A percentile compares a stretch with the other conserved stretches of the same genome.
Conservation (phyloP, 1,140 invertebrate species). For the Rhyzopertha dominica region DNA sequence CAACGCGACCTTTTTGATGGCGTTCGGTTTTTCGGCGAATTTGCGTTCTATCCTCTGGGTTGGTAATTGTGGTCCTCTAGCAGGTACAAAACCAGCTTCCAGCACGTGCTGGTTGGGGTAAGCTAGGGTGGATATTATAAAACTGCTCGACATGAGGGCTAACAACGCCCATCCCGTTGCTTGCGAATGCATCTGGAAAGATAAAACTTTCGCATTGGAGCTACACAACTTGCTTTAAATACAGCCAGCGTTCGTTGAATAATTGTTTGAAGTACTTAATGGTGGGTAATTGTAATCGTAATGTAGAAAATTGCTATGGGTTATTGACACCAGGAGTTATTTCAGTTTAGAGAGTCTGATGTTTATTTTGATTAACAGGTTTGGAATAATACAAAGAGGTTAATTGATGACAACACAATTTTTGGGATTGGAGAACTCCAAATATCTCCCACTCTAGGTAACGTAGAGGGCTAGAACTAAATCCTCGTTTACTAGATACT, state of each 20-base stretch:
- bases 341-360: neutral
- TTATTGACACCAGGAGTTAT: constrained; percentile 1
- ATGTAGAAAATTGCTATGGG: neutral
- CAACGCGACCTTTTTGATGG: constrained; percentile 76
- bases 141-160: constrained; percentile 51
- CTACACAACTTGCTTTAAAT: neutral
- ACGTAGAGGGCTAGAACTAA: no score
- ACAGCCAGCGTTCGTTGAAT: neutral
- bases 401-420: no score
- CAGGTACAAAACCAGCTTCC: constrained; percentile 29
- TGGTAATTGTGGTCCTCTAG: constrained; percentile 47
- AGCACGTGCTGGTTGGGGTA: constrained; percentile 47
- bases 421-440: no score
- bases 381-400: neutral
- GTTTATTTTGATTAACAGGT: neutral
- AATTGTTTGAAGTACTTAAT: constrained; percentile 11
- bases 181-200: constrained; percentile 46
- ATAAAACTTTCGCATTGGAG: constrained; percentile 16
- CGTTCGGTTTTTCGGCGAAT: constrained; percentile 81
- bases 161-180: constrained; percentile 51
- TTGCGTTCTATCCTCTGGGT: constrained; percentile 61
- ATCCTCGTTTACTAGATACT: no score
- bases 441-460: no score
- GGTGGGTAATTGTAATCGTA: constrained; percentile 32
- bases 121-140: constrained; percentile 51